A percentile compares a stretch with the other conserved stretches of the same genome.
Conservation (phyloP, 2,888 invertebrate genomes). For the Eristalinus aeneus region DNA sequence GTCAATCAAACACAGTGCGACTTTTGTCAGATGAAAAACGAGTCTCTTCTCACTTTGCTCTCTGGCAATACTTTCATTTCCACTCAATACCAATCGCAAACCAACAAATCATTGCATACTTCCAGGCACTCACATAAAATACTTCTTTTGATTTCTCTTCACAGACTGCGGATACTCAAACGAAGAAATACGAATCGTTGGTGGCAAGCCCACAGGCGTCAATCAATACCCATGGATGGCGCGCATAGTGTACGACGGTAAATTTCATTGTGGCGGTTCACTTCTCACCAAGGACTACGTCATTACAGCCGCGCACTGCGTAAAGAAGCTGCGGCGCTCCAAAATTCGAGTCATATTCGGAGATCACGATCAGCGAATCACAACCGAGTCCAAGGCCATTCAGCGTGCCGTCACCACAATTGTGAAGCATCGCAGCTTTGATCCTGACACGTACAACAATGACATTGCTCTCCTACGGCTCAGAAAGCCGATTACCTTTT, state of each 20-base stretch:
- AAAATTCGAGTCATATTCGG: slow-evolving; percentile 92
- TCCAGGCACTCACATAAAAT: not conserved
- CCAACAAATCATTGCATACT: slow-evolving; percentile 48
- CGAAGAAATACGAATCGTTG: slow-evolving; percentile 93
- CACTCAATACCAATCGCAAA: not conserved
- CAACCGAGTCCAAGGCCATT: slow-evolving; percentile 88
- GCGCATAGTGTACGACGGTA: slow-evolving; percentile 91
- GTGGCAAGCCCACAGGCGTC: slow-evolving; percentile 89
- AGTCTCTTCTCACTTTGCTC: not conserved
- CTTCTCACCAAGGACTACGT: slow-evolving; percentile 91
- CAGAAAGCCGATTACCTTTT: slow-evolving; percentile 88
- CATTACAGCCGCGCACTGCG: slow-evolving; percentile 93
- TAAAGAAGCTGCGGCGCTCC: slow-evolving; percentile 87
- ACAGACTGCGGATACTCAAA: slow-evolving; percentile 91
- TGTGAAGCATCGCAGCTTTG: slow-evolving; percentile 90
- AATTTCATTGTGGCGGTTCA: slow-evolving; percentile 94
- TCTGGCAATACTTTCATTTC: not conserved
- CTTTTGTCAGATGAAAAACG: no score
- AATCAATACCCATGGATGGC: slow-evolving; percentile 95
- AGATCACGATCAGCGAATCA: slow-evolving; percentile 91
- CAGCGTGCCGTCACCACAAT: slow-evolving; percentile 91
- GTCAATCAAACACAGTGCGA: no score
- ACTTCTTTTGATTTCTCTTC: not conserved
- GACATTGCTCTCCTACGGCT: slow-evolving; percentile 90
- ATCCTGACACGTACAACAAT: slow-evolving; percentile 92